These are phyloP conservation scores for Tryphoninae sp. DNA, from an alignment of 2,888 invertebrate genomes.

Conservation along the genomic window DNA sequence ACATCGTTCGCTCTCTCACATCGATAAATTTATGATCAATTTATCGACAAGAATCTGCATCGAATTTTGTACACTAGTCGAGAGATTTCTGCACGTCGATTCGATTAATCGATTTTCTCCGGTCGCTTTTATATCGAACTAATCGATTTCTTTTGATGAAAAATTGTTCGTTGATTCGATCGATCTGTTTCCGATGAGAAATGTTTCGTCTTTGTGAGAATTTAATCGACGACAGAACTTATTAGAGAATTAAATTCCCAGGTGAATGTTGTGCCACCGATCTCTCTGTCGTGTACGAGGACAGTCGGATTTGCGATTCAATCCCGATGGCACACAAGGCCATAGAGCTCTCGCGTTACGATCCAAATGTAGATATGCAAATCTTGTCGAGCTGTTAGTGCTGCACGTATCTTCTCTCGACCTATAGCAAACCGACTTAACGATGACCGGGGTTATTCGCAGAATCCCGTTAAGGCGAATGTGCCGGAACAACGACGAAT, in stretches of 20 bases:
- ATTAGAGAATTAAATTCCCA: background rate
- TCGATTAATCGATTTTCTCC: no score
- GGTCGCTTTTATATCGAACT: no score
- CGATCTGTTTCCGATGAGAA: no score
- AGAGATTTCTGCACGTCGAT: background rate
- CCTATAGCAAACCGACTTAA: slow-evolving; percentile 9
- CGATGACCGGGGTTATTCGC: slow-evolving; percentile 20
- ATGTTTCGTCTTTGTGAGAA: background rate
- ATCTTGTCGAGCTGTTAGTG: slow-evolving; percentile 5
- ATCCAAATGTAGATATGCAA: slow-evolving; percentile 42
- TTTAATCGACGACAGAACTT: background rate
- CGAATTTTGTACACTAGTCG: background rate
- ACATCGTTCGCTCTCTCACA: background rate
- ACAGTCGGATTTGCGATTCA: slow-evolving; percentile 49
- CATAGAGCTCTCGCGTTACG: slow-evolving; percentile 12
- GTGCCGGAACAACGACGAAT: background rate
- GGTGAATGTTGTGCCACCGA: background rate
- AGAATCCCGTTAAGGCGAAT: slow-evolving; percentile 3
- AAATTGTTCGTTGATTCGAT: background rate
- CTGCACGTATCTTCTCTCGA: background rate
- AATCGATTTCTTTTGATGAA: background rate
- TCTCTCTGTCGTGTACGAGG: background rate
- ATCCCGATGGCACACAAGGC: slow-evolving; percentile 27
- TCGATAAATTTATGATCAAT: background rate
- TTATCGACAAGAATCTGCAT: background rate